Conservation (phyloP, 2,113 vertebrate genomes). For the Acrocephalus kingi region DNA sequence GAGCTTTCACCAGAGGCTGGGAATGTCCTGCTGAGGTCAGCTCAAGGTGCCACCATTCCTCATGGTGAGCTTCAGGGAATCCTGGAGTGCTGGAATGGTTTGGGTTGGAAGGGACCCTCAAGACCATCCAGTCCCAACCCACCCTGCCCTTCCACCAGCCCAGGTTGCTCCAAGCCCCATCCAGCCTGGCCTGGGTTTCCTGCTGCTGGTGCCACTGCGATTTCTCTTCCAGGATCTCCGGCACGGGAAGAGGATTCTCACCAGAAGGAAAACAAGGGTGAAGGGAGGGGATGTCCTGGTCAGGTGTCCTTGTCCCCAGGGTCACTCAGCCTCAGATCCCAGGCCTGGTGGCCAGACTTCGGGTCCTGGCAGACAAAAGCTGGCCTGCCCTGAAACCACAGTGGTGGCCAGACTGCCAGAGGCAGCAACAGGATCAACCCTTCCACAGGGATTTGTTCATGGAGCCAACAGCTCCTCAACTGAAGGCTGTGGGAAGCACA, state of each 20-base stretch:
- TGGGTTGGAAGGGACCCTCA: not conserved
- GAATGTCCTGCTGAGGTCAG: rapidly evolving
- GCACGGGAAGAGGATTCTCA: not conserved
- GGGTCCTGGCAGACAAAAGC: not conserved
- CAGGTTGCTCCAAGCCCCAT: not conserved
- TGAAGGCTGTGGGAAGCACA: not conserved
- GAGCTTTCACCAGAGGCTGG: not conserved
- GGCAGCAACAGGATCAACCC: too few species aligned
- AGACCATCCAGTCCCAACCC: not conserved
- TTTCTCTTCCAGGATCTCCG: not conserved
- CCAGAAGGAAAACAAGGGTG: not conserved
- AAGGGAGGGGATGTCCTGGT: not conserved
- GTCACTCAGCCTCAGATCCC: not conserved
- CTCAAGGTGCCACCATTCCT: not conserved
- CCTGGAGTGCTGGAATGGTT: not conserved
- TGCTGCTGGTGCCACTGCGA: rapidly evolving
- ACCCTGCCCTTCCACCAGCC: not conserved
- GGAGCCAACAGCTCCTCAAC: not conserved
- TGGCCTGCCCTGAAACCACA: not conserved
- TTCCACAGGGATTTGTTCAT: not conserved
- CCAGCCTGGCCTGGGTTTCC: not conserved
- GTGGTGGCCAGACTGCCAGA: not conserved
- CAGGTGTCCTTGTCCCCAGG: rapidly evolving
- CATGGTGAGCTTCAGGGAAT: rapidly evolving
- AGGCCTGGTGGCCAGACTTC: rapidly evolving